Evolutionary conservation across 2,888 invertebrate genomes (phyloP), one percentile per base, ranked within the genome.

Genomic region (Allolobophora icterica): DNA sequence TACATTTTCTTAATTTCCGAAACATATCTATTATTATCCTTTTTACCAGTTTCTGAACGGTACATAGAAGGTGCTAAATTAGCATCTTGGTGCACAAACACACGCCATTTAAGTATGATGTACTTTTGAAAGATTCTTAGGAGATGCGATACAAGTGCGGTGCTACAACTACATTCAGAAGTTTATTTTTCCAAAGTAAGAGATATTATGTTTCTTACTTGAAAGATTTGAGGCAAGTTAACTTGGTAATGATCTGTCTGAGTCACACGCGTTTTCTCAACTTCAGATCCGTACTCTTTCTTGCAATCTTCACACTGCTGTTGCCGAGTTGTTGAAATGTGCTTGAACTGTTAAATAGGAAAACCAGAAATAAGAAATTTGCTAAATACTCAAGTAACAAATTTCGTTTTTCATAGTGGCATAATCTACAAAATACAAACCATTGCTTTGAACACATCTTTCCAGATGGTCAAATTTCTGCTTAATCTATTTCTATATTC

Each of bases 261-360:
- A 94, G 98, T 96, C 94, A 98, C 97, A 96, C 99, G 99, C 90
- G 99, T 98, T 95, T 97, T 97, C 95, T 98, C 97, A 93, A 99
- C 96, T 95, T 99, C 98, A 95, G 98, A 97, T 93, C 99, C 99
- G 95, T 99, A 99, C 95, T 99, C 98, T 94, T 98, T 98, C 96
- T 99, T 99, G 91, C 98, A 97, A 94, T 99, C 98, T 95, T 99
- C 99, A 95, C 98, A 98, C 95, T 97, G 97, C 96, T 98, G 98
- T 93, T 97, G 97, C 95, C 98, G 98, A 92, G 97, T 96, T 92
- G 97, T 96, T 97, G 98, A 98, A 94, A 98, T 98, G 95, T 97
- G 97, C 95, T 98, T 97, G 95, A 98, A 98, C 95, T 95, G 93
- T 19, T 38, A 30, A n/a, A 71, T 5, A 71, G 1, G n/a, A 71